These are phyloP conservation scores for Drosophila littoralis DNA, from an alignment of 1,140 invertebrate genomes.

Conservation along the genomic window DNA sequence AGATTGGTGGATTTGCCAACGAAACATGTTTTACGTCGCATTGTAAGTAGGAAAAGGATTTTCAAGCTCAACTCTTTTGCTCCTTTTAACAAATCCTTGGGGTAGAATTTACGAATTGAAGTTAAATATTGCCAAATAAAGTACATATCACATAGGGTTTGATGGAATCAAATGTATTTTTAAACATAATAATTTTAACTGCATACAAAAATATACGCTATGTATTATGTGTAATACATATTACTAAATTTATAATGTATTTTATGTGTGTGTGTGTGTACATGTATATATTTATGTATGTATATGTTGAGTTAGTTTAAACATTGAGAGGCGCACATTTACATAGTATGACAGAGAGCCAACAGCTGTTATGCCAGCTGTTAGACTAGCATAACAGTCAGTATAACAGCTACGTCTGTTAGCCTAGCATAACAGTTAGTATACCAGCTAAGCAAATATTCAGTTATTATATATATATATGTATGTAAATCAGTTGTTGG, in stretches of 20 bases:
- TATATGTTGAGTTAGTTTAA: slow-evolving; percentile 22
- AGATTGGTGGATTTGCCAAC: too few relatives aligned
- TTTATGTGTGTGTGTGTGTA: neutral
- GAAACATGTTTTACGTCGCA: too few relatives aligned
- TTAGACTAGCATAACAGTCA: slow-evolving; percentile 18
- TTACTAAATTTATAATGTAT: slow-evolving; percentile 34
- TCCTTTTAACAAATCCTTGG: too few relatives aligned
- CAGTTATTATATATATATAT: slow-evolving; percentile 1
- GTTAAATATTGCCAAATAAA: too few relatives aligned
- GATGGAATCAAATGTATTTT: slow-evolving; percentile 49
- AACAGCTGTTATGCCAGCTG: slow-evolving; percentile 43
- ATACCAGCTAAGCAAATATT: slow-evolving; percentile 18
- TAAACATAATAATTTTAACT: slow-evolving; percentile 50
- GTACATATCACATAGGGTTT: slow-evolving; percentile 13
- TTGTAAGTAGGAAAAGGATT: too few relatives aligned
- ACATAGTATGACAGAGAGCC: slow-evolving; percentile 19
- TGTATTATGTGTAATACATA: slow-evolving; percentile 40
- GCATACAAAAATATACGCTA: slow-evolving; percentile 72
- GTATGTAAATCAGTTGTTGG: slow-evolving; percentile 32
- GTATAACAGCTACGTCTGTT: slow-evolving; percentile 5
- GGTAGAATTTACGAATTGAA: too few relatives aligned
- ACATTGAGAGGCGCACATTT: slow-evolving; percentile 33
- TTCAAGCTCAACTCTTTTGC: too few relatives aligned
- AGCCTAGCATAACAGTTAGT: slow-evolving; percentile 18
- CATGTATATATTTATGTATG: slow-evolving; percentile 9